Evolutionary conservation across 2,888 invertebrate genomes (phyloP), one percentile per base, ranked within the genome.

Genomic region (Gymnoscelis rufifasciata): DNA sequence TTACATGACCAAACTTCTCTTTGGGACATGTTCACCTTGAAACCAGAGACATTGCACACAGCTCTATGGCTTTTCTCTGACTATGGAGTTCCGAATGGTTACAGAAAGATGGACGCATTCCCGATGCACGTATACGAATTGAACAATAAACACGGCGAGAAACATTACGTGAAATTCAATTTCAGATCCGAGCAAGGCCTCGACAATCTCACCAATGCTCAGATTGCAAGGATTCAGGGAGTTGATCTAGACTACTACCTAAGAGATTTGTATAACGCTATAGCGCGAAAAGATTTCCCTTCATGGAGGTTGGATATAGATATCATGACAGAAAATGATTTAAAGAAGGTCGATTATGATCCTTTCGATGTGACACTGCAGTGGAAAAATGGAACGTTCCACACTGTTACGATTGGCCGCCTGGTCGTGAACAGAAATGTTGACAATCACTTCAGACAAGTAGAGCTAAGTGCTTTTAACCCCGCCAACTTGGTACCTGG

Each of bases 51-150:
- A 0, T 90, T 92, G 2, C 95, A 97, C 71, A 94, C 95, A 1
- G 79, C 91, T 7, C 86, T 94, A 69, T 93, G 96, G 83, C 74
- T 96, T 51, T 93, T 94, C 64, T 91, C 94, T 5, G 97, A 97
- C 78, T 92, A 95, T 59, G 97, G 97, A 8, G 93, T 94, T 53
- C 97, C 97, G 0, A 94, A 97, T 73, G 97, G 97, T 6, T 93
- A 92, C 73, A 91, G 97, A 43, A 93, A 93, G 75, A 97, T 97
- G 96, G 93, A 97, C 64, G 94, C 93, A 19, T 97, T 95, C 64
- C 95, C 96, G 1, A 93, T 94, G 0, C 97, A 97, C 71, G 95
- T 96, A 0, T 98, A 95, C 75, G 96, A 96, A 74, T 73, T 97
- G 48, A 91, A 96, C 19, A 97, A 97, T 74, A 90, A 84, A 38